A percentile compares a stretch with the other conserved stretches of the same genome.
phyloP scores from a whole-genome alignment of 2,888 invertebrate species.

The Acholoe squamosa region DNA sequence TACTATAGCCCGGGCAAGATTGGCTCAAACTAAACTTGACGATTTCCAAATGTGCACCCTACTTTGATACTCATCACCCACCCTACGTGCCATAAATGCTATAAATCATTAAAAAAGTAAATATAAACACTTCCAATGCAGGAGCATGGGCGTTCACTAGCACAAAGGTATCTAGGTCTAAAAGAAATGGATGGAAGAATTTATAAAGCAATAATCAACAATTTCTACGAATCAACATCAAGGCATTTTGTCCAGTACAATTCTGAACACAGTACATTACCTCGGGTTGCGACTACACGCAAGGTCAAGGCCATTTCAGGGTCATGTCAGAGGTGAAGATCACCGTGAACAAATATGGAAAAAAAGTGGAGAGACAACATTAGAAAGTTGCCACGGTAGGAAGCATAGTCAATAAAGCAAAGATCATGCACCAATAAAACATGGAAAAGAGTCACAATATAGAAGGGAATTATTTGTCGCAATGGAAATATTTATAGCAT shows the following conservation, averaged over 20 bases:
- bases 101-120: neutral
- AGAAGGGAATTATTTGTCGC: neutral
- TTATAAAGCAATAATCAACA: neutral
- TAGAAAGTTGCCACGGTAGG: slow-evolving; percentile 32
- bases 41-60: too few species aligned
- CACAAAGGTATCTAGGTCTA: neutral
- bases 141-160: neutral
- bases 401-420: slow-evolving; percentile 41
- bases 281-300: slow-evolving; percentile 57
- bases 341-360: slow-evolving; percentile 59
- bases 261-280: slow-evolving; percentile 55
- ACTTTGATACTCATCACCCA: too few species aligned
- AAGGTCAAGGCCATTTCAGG: slow-evolving; percentile 57
- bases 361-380: slow-evolving; percentile 62
- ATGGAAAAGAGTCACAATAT: slow-evolving; percentile 16
- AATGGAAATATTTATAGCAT: neutral
- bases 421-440: slow-evolving; percentile 1
- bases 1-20: too few species aligned
- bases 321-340: slow-evolving; percentile 48
- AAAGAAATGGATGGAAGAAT: neutral
- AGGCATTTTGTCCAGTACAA: neutral
- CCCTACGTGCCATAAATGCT: too few species aligned
- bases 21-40: too few species aligned
- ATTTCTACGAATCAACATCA: neutral
- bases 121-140: neutral